These are phyloP conservation scores for Ranitomeya variabilis DNA, from an alignment of 2,113 vertebrate species.

Conservation along the genomic window DNA sequence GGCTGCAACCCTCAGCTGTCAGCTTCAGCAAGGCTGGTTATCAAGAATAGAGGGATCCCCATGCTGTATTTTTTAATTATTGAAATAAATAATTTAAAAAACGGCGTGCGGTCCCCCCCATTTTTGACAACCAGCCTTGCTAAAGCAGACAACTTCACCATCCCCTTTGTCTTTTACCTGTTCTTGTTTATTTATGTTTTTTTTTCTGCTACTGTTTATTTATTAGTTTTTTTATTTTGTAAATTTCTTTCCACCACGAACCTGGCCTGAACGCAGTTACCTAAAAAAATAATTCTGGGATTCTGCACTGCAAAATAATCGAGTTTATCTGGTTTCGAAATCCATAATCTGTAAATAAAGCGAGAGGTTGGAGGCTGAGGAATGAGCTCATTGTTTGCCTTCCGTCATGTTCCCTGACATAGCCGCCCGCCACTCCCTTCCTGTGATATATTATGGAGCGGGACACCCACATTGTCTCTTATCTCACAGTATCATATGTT, in stretches of 20 bases:
- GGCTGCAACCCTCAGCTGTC: no score
- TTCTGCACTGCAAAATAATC: neutral
- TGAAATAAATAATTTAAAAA: no score
- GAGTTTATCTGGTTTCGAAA: neutral
- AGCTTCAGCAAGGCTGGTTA: no score
- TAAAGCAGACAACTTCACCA: no score
- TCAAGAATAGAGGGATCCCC: no score
- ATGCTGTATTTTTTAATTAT: no score
- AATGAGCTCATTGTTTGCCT: constrained; percentile 71
- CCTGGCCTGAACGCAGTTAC: neutral
- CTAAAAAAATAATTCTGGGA: neutral
- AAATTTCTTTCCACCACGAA: neutral
- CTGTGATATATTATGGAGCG: constrained; percentile 65
- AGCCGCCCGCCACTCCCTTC: constrained; percentile 65
- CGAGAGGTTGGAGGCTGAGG: constrained; percentile 56
- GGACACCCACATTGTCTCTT: constrained; percentile 61
- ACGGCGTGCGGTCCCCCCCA: no score
- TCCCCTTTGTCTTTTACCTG: no score
- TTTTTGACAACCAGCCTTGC: no score
- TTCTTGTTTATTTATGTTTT: no score
- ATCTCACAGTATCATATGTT: constrained; percentile 62
- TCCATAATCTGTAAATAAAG: constrained; percentile 29
- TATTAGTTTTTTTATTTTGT: neutral
- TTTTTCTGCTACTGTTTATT: no score
- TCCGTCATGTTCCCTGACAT: constrained; percentile 67